Base-by-base conservation (phyloP, 2,888 invertebrate genomes). In the Mystacides longicornis region DNA sequence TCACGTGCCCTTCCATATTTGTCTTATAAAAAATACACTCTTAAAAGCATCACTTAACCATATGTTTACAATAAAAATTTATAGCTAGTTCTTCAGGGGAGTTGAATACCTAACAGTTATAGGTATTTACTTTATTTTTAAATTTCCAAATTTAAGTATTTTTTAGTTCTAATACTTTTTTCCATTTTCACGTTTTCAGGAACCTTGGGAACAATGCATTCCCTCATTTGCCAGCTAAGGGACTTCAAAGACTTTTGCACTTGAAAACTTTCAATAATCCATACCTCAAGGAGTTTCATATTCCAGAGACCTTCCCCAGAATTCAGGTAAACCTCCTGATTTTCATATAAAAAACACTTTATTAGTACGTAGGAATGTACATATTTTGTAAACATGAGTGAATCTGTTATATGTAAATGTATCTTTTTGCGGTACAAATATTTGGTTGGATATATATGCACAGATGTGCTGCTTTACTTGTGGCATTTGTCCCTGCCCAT, bases 181-280 rank as follows among this genome's bases (percentile, higher is more conserved):
- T n/a, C n/a, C n/a, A n/a, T n/a, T n/a, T n/a, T n/a, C n/a, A n/a
- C 55, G 11, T 53, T 51, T 55, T 16, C 27, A 93, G 93, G 65
- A 96, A 96, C 76, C 79, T 96, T 63, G 94, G 91, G 42, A 89
- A 93, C 74, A 96, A 96, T 70, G 74, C 84, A 55, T 94, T 96
- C 72, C 82, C 91, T 11, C 77, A 77, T 60, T 75, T 97, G 64
- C 96, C 96, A 46, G 83, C 89, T 47, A 79, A 80, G 54, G 96
- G 95, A 1, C 77, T 96, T 60, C 82, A 86, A 64, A 82, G 83
- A 2, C 75, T 96, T 55, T 77, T 88, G 45, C 91, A 92, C 67
- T 78, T 96, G 63, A 93, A 94, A 74, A 91, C 92, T 23, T 93
- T 92, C 77, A 93, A 93, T 74, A 96, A 95, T 76, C 90, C 90